phyloP scores from a whole-genome alignment of 2,888 invertebrate genomes.

The Trichacis sp. region DNA sequence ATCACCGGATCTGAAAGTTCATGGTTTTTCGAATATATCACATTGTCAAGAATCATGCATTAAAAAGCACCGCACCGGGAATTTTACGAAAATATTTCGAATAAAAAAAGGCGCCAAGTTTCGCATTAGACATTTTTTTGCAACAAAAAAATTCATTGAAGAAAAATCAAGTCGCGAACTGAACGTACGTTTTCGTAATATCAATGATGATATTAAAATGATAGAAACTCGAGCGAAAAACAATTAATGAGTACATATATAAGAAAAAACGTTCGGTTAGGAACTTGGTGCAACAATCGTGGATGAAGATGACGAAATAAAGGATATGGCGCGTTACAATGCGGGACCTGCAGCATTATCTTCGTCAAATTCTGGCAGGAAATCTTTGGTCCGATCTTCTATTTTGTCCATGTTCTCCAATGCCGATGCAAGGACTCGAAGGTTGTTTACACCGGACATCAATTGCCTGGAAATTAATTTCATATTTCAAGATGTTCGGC shows the following conservation, averaged over 20 bases:
- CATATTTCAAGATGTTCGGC: too few species aligned
- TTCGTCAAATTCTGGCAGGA: conserved; percentile 69
- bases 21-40: conserved; percentile 15
- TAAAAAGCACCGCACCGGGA: conserved; percentile 20
- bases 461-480: conserved; percentile 72
- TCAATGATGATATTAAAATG: neutral
- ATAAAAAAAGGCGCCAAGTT: neutral
- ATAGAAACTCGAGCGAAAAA: too few species aligned
- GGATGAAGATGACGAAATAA: conserved; percentile 16
- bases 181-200: neutral
- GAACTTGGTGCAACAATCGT: conserved; percentile 42
- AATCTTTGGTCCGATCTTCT: conserved; percentile 71
- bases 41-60: conserved; percentile 16
- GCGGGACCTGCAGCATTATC: conserved; percentile 71
- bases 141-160: neutral
- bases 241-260: too few species aligned
- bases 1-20: conserved; percentile 15
- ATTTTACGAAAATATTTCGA: neutral
- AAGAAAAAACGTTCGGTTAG: conserved; percentile 24
- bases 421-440: conserved; percentile 75
- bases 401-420: conserved; percentile 74
- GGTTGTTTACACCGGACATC: conserved; percentile 76
- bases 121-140: neutral
- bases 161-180: neutral
- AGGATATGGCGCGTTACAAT: conserved; percentile 56